These are phyloP conservation scores for Calyptommatus sinebrachiatus DNA, from an alignment of 2,113 vertebrate species.

Conservation along the genomic window DNA sequence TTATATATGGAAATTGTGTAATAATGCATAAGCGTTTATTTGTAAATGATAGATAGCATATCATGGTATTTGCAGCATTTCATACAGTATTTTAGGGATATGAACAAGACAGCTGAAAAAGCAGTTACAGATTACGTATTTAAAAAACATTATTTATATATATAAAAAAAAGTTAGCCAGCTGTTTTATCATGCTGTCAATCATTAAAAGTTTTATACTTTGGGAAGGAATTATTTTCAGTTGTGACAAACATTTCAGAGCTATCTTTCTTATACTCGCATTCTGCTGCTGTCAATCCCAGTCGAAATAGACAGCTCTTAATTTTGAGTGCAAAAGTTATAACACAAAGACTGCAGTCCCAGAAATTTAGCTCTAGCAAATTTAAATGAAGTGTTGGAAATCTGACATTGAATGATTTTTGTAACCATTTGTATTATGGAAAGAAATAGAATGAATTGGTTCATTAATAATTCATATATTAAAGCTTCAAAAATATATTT, in stretches of 20 bases:
- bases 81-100: not conserved
- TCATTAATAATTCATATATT: slow-evolving; percentile 41
- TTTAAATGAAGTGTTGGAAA: slow-evolving; percentile 44
- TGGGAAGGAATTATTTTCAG: slow-evolving; percentile 23
- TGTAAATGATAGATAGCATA: not conserved
- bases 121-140: slow-evolving; percentile 2
- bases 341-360: not conserved
- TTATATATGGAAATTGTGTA: slow-evolving; percentile 48
- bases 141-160: slow-evolving; percentile 20
- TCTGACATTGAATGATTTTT: slow-evolving; percentile 20
- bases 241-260: not conserved
- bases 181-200: slow-evolving; percentile 13
- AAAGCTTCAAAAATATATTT: slow-evolving; percentile 30
- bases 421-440: slow-evolving; percentile 33
- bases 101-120: not conserved
- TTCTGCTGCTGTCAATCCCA: slow-evolving; percentile 6
- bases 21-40: slow-evolving; percentile 18
- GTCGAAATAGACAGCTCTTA: not conserved
- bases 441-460: slow-evolving; percentile 18
- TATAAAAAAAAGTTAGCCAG: slow-evolving; percentile 16
- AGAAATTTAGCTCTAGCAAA: not conserved
- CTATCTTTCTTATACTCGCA: not conserved
- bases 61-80: not conserved
- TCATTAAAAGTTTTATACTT: slow-evolving; percentile 12
- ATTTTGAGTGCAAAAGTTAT: slow-evolving; percentile 16